Evolutionary conservation across 2,888 invertebrate species (phyloP), one percentile per base, ranked within the genome.

Genomic region (Abscondita cerata): DNA sequence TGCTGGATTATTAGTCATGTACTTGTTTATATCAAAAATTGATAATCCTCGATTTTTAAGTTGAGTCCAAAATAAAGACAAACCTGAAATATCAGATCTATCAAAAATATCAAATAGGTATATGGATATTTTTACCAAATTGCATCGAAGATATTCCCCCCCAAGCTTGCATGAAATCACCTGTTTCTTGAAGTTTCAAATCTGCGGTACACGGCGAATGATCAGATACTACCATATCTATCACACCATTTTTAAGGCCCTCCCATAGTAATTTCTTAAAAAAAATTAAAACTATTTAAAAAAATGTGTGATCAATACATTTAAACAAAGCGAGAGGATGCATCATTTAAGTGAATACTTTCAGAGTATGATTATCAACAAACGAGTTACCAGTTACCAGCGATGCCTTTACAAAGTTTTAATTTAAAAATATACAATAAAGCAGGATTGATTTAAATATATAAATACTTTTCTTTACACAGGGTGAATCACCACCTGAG

Each of bases 111-210:
- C 31, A 38, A 64, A 2, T 15, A 41, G n/a, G n/a, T 15, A 41
- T 13, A 41, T 11, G 12, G 1, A 11, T 59, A 16, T 12, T 69
- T 72, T 63, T 78, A 86, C 89, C 88, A 75, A 90, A 87, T 75
- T 91, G 91, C 18, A 91, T 79, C 0, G 90, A 89, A 0, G 89
- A 87, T 62, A 91, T 88, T 47, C 91, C 91, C 25, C 89, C 89
- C 89, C 89, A 90, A 20, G 90, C 89, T 68, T 85, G 84, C 60
- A 89, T 73, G 72, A 89, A 90, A 71, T 89, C 84, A 20, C 86
- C 86, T 52, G 74, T 74, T 1, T 78, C 63, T 13, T 76, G 69
- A 11, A 72, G 72, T 69, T 89, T 89, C 9, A 86, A 80, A 15
- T 87, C 86, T 0, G 88, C 85, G 9, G 88, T 87, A 62, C 88